Evolutionary conservation across 2,888 invertebrate species (phyloP), one percentile per base, ranked within the genome.

Genomic region (Plebejus anna): DNA sequence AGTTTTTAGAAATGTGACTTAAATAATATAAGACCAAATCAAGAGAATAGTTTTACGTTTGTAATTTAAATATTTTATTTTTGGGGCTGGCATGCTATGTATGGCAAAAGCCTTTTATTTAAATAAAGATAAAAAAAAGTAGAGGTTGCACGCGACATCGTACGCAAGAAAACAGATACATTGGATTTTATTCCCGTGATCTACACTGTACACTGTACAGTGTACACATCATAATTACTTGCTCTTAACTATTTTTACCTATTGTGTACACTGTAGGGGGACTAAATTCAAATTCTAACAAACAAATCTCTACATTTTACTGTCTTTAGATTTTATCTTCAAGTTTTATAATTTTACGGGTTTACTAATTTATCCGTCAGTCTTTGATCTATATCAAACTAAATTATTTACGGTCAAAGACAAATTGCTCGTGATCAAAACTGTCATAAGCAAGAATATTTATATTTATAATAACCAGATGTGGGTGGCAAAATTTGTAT

Each of bases 311-410:
- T 11, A 7, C 9, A 9, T 9, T 47, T 47, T 47, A 11, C 9
- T 9, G 9, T 47, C 47, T 11, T 47, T 9, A 47, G 2, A 47
- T 55, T 55, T 16, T 16, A 16, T 16, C 13, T 75, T 11, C 61
- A 61, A 28, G 57, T n/a, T 71, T n/a, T n/a, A 71, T 36, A 36
- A 71, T n/a, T 71, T 11, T 71, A 59, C 6, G 59, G 16, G 59
- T 7, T 42, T 9, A 38, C 6, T 38, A 61, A 66, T 66, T 32
- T 32, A 61, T 61, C 11, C 28, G 9, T 66, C 1, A 66, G 32
- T 66, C 32, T 66, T 66, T 66, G 66, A 66, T 66, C 16, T 66
- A 66, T 22, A 61, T 61, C 28, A 61, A 61, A 61, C 61, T 61
- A 28, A 66, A 32, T 66, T 66, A 13, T 66, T 66, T 16, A 36